A percentile compares a stretch with the other conserved stretches of the same genome.
phyloP scores from a whole-genome alignment of 2,888 invertebrate species.

The Melipona beecheii region DNA sequence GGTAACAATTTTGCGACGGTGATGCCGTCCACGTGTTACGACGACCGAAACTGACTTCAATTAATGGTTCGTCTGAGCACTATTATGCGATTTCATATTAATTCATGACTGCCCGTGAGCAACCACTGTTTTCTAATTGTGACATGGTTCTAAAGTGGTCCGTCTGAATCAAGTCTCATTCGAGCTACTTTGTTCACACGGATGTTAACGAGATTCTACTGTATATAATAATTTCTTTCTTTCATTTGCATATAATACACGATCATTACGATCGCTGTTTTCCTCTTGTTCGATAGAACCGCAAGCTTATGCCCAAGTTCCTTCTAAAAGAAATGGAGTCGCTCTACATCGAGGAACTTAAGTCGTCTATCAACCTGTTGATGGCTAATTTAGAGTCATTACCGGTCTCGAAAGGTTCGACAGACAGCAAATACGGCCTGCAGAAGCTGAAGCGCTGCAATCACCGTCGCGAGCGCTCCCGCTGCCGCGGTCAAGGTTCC shows the following conservation, averaged over 20 bases:
- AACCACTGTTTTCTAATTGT: too few relatives aligned
- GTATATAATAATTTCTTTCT: too few relatives aligned
- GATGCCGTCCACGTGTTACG: too few relatives aligned
- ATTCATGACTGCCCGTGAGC: too few relatives aligned
- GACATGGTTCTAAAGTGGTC: too few relatives aligned
- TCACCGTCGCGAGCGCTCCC: slow-evolving; percentile 87
- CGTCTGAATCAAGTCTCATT: too few relatives aligned
- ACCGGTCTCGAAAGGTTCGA: slow-evolving; percentile 98
- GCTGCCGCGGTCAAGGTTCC: slow-evolving; percentile 92
- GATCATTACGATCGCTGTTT: slow-evolving; percentile 23
- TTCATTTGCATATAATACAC: too few relatives aligned
- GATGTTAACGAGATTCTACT: neutral
- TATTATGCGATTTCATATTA: too few relatives aligned
- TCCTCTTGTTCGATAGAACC: slow-evolving; percentile 88
- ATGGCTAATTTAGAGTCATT: slow-evolving; percentile 99
- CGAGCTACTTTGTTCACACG: too few relatives aligned
- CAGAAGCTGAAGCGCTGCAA: slow-evolving; percentile 99
- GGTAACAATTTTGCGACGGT: too few relatives aligned
- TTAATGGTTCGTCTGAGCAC: too few relatives aligned
- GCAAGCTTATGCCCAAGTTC: slow-evolving; percentile 99
- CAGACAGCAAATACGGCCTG: slow-evolving; percentile 98
- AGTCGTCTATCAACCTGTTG: slow-evolving; percentile 98
- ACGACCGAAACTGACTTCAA: too few relatives aligned
- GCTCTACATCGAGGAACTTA: slow-evolving; percentile 98
- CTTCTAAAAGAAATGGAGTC: slow-evolving; percentile 99